These are phyloP conservation scores for Falco rusticolus DNA, from an alignment of 2,797 vertebrate genomes.

Conservation along the genomic window DNA sequence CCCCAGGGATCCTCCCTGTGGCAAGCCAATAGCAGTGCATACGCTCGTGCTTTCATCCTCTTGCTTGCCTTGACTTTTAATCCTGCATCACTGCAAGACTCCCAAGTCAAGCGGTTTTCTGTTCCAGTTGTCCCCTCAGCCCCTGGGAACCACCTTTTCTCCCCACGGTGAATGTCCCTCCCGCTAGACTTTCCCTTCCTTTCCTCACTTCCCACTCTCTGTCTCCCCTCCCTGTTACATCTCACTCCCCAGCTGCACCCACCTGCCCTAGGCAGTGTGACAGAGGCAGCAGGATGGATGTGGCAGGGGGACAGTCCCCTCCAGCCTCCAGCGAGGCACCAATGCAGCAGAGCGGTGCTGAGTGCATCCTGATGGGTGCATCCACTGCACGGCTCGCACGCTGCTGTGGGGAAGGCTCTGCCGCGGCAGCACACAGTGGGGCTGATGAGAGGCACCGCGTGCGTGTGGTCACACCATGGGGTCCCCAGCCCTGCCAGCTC, in stretches of 20 bases:
- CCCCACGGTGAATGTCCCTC: rapidly evolving
- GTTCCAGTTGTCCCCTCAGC: not conserved
- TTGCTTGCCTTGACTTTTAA: not conserved
- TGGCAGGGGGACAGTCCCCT: not conserved
- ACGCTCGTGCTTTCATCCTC: not conserved
- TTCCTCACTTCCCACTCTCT: too few relatives aligned
- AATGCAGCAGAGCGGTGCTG: not conserved
- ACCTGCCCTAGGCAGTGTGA: not conserved
- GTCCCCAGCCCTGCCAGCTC: not conserved
- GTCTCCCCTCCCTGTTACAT: too few relatives aligned
- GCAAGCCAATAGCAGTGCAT: not conserved
- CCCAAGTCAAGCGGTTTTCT: not conserved
- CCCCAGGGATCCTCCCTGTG: not conserved
- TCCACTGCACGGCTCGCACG: not conserved
- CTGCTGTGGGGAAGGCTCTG: not conserved
- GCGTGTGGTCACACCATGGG: not conserved
- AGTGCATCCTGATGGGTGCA: not conserved
- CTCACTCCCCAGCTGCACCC: rapidly evolving
- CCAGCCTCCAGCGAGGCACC: not conserved
- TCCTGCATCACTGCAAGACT: not conserved
- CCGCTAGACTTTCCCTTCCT: too few relatives aligned
- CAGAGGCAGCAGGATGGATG: not conserved
- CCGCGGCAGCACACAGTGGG: not conserved
- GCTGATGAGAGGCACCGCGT: not conserved
- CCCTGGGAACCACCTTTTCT: not conserved